These are phyloP conservation scores for Mycogona germanica DNA, from an alignment of 2,888 invertebrate species.

Conservation along the genomic window DNA sequence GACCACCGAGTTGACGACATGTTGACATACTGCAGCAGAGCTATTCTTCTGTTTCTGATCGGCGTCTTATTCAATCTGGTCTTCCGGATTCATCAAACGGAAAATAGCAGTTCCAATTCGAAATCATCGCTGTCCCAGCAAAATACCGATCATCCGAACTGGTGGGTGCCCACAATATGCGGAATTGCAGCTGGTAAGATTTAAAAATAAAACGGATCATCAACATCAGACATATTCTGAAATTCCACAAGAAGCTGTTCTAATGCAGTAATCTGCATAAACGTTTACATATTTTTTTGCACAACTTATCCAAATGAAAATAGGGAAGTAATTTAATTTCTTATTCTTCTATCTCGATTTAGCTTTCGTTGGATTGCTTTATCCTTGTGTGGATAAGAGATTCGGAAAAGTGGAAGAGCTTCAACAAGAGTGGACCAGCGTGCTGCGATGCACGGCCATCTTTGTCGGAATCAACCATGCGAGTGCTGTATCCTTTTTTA, in stretches of 20 bases:
- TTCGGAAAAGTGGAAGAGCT: conserved; percentile 31
- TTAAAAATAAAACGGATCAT: neutral
- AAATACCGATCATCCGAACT: conserved; percentile 31
- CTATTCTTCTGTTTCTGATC: conserved; percentile 29
- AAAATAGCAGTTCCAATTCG: conserved; percentile 30
- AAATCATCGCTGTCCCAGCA: conserved; percentile 26
- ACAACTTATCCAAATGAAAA: too few relatives aligned
- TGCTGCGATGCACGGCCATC: conserved; percentile 38
- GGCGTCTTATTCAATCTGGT: conserved; percentile 36
- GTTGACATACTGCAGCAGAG: conserved; percentile 10
- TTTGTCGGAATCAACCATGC: conserved; percentile 40
- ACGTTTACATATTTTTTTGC: too few relatives aligned
- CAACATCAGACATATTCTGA: neutral
- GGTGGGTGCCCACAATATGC: conserved; percentile 37
- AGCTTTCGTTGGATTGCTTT: conserved; percentile 36
- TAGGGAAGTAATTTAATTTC: too few relatives aligned
- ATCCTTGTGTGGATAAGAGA: conserved; percentile 34
- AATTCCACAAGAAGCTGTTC: too few relatives aligned
- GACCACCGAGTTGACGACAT: too few relatives aligned
- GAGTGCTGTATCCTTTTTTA: conserved; percentile 34
- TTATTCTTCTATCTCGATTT: too few relatives aligned
- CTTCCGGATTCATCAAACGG: conserved; percentile 34
- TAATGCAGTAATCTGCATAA: too few relatives aligned
- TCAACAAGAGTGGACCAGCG: conserved; percentile 37
- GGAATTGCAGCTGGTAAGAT: conserved; percentile 35